Evolutionary conservation across 2,888 invertebrate genomes (phyloP).

Genomic region (Falcaria lacertinaria): DNA sequence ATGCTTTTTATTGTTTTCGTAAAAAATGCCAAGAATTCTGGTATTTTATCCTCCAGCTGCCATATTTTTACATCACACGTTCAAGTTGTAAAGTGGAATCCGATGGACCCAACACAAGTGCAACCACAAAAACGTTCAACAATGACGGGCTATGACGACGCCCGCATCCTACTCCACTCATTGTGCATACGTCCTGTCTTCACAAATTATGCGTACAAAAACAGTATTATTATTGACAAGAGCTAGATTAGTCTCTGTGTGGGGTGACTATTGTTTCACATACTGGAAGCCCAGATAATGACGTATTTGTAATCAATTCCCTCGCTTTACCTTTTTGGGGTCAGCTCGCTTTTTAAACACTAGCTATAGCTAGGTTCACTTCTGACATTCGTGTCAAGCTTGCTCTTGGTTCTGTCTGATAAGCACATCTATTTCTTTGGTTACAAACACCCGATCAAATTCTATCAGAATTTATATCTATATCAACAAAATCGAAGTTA

Average conservation of each 20-base stretch:
- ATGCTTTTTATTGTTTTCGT: too few species aligned
- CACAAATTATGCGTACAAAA: constrained; percentile 71
- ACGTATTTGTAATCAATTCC: neutral
- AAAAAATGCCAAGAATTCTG: neutral
- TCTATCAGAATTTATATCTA: constrained; percentile 54
- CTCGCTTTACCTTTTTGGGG: neutral
- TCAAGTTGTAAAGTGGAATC: constrained; percentile 6
- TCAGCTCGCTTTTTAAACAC: too few species aligned
- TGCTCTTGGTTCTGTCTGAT: too few species aligned
- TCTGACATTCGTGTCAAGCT: too few species aligned
- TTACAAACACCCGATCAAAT: neutral
- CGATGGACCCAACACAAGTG: constrained; percentile 32
- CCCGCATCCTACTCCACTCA: constrained; percentile 71
- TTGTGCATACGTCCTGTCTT: constrained; percentile 70
- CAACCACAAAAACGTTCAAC: constrained; percentile 57
- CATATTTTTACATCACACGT: neutral
- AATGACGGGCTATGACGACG: constrained; percentile 63
- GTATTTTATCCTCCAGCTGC: neutral
- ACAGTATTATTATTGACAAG: constrained; percentile 52
- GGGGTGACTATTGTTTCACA: constrained; percentile 48
- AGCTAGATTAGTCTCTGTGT: constrained; percentile 69
- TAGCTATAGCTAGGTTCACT: too few species aligned
- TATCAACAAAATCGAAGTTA: constrained; percentile 35
- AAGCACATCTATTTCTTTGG: neutral
- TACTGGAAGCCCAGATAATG: neutral